Evolutionary conservation across 2,113 vertebrate genomes (phyloP).

Genomic region (Lepus europaeus): DNA sequence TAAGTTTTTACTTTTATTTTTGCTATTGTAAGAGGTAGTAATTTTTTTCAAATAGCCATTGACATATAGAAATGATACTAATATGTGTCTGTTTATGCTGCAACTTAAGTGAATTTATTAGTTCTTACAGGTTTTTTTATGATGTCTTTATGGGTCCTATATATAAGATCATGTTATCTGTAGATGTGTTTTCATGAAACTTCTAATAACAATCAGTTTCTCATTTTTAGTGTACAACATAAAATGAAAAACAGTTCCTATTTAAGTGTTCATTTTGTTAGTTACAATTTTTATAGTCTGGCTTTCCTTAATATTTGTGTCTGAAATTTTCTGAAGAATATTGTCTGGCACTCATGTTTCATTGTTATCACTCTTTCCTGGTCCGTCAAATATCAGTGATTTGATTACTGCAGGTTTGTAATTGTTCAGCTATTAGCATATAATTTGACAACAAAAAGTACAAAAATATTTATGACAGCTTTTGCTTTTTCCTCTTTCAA

Average conservation of each 20-base stretch:
- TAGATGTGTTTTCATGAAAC: background rate
- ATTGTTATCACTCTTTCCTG: conserved; percentile 10
- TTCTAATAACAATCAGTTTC: background rate
- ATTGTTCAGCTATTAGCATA: conserved; percentile 51
- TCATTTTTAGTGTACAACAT: background rate
- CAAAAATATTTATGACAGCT: conserved; percentile 14
- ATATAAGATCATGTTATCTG: background rate
- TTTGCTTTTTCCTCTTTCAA: background rate
- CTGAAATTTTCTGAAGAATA: conserved; percentile 18
- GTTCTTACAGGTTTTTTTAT: background rate
- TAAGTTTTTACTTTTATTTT: background rate
- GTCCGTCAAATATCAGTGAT: conserved; percentile 53
- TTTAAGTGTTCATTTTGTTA: conserved; percentile 6
- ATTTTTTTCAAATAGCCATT: background rate
- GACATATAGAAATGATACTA: background rate
- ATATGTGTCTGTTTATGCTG: background rate
- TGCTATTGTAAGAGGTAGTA: background rate
- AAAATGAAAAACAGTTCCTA: background rate
- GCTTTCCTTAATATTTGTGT: background rate
- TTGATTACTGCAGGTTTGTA: conserved; percentile 18
- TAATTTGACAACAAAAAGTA: conserved; percentile 16
- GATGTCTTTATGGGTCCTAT: background rate
- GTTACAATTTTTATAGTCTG: conserved; percentile 35
- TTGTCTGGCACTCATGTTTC: background rate
- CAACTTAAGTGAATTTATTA: background rate